These are phyloP conservation scores for Uloborus plumipes DNA, from an alignment of 2,888 invertebrate species.

Conservation along the genomic window DNA sequence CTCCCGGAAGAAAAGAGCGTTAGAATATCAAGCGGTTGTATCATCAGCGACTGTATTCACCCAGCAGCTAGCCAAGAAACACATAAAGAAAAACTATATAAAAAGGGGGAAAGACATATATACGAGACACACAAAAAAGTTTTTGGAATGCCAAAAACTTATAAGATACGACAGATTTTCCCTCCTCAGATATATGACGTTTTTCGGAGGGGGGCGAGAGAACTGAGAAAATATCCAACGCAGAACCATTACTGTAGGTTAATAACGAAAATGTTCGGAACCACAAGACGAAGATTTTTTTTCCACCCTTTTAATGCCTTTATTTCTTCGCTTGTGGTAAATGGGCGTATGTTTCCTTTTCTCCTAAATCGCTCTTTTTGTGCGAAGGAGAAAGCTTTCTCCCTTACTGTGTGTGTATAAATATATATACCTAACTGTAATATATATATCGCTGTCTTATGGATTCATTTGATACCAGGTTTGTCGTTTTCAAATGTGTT, in stretches of 20 bases:
- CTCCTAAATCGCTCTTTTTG: conserved; percentile 48
- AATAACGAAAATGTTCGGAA: conserved; percentile 57
- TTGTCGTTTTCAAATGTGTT: no score
- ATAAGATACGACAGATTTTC: conserved; percentile 46
- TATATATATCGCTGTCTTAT: no score
- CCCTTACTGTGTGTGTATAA: conserved; percentile 24
- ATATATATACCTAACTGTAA: conserved; percentile 9
- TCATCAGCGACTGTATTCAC: conserved; percentile 37
- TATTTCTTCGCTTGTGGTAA: conserved; percentile 41
- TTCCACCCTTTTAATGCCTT: conserved; percentile 45
- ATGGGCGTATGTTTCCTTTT: conserved; percentile 57
- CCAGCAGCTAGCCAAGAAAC: conserved; percentile 18
- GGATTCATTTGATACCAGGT: no score
- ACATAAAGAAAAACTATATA: conserved; percentile 46
- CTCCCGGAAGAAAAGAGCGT: conserved; percentile 31
- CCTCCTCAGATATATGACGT: conserved; percentile 35
- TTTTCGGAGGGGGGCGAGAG: conserved; percentile 13
- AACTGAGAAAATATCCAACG: conserved; percentile 48
- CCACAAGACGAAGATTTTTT: conserved; percentile 20
- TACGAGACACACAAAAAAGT: conserved; percentile 34
- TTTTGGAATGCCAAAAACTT: conserved; percentile 64
- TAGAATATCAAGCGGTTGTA: conserved; percentile 56
- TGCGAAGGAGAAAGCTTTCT: conserved; percentile 25
- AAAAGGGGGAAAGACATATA: conserved; percentile 15
- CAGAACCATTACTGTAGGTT: conserved; percentile 58